Conservation (phyloP, 2,797 vertebrate genomes). For the Geotrypetes seraphini region DNA sequence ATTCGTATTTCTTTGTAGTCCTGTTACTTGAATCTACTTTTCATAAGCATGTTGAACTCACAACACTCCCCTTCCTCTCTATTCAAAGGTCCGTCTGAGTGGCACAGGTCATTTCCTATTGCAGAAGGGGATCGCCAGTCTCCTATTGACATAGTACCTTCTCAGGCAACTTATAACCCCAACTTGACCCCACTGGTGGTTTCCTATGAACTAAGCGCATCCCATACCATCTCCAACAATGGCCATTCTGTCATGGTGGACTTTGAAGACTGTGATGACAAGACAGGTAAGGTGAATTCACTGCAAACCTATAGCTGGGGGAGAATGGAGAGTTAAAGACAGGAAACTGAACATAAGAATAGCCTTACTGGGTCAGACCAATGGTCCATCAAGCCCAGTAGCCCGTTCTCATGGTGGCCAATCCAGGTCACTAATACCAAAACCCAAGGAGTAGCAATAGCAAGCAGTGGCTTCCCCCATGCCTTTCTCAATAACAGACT, state of each 20-base stretch:
- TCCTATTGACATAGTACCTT: constrained; percentile 79
- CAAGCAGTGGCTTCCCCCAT: too few relatives aligned
- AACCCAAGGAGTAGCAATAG: too few relatives aligned
- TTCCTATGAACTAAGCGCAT: constrained; percentile 76
- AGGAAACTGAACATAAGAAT: too few relatives aligned
- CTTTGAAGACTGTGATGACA: constrained; percentile 79
- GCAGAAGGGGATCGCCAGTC: constrained; percentile 81
- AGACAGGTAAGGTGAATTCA: constrained; percentile 62
- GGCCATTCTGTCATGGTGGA: constrained; percentile 89
- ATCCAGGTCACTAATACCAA: too few relatives aligned
- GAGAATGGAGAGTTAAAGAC: too few relatives aligned
- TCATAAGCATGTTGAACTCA: background rate
- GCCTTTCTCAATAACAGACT: too few relatives aligned
- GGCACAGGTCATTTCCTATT: constrained; percentile 79
- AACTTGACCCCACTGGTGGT: constrained; percentile 61
- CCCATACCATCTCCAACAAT: constrained; percentile 79
- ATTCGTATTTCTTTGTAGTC: background rate
- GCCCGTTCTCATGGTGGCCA: too few relatives aligned
- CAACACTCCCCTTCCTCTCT: background rate
- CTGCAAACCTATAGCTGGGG: too few relatives aligned
- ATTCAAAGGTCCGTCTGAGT: constrained; percentile 71
- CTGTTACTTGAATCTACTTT: background rate
- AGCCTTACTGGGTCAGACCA: too few relatives aligned
- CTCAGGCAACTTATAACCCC: constrained; percentile 64
- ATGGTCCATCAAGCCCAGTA: too few relatives aligned